Base-by-base conservation (phyloP, 2,797 vertebrate genomes). In the Merluccius polli region DNA sequence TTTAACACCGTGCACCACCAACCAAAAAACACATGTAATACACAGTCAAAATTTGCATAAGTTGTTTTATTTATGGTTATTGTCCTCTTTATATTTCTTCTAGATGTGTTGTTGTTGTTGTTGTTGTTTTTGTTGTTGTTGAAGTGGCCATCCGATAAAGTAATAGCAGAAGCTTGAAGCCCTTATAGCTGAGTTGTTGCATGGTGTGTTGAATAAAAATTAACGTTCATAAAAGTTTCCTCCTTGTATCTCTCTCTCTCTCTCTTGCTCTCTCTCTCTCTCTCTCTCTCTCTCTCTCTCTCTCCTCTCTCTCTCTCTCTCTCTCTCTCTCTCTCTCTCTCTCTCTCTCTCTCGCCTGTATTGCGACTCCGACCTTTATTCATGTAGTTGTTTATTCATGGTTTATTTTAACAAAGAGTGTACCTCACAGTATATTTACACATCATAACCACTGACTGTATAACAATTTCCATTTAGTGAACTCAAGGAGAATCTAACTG, bases 131-230 rank as follows among this genome's bases (percentile, higher is more conserved):
- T 92, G 82, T 78, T 36, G 52, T 74, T 94, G 92, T 91, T 94
- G 88, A 94, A 92, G 93, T 95, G 94, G 94, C 97, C 94, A 93
- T 93, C 94, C 90, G 84, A 80, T 93, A 87, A 92, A 91, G 90
- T 92, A 79, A 85, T 84, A 85, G 85, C 88, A 91, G 91, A 93
- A 92, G 90, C 93, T 87, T 92, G 86, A 93, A 95, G 95, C 95
- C 96, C 96, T 95, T 95, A 65, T 27, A 93, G 93, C 94, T 93
- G 90, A 92, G 91, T 93, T 93, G 90, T 93, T 88, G 92, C 91
- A 91, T 89, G 79, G 82, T 81, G 90, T 87, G 83, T 80, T 89
- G 85, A 78, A 85, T 82, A 88, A 91, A 91, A 89, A 89, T 89
- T 90, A 85, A 86, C 87, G 83, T 83, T 82, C 83, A 89, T 89